Percentiles rank a stretch among this genome's conserved stretches.
Conservation (phyloP, 2,113 vertebrate species). For the Myodes glareolus region DNA sequence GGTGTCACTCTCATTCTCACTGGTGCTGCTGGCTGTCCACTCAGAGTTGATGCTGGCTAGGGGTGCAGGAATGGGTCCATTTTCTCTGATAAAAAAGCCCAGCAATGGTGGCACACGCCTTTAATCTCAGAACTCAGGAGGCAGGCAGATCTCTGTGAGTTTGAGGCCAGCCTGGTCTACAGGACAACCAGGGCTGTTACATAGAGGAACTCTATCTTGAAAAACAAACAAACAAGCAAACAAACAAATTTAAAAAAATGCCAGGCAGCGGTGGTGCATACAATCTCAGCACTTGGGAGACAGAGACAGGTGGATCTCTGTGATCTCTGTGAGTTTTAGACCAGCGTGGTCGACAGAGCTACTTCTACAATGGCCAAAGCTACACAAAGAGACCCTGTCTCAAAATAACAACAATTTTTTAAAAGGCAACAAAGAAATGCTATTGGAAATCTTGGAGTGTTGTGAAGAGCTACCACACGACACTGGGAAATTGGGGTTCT, state of each 20-base stretch:
- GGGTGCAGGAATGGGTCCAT: not conserved
- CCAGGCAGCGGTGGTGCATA: no score
- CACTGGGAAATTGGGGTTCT: not conserved
- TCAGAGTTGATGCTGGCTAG: not conserved
- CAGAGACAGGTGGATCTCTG: no score
- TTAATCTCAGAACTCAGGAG: not conserved
- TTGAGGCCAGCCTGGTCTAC: not conserved
- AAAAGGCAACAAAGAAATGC: not conserved
- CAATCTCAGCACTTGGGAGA: no score
- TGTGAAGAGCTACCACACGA: not conserved
- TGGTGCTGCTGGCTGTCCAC: not conserved
- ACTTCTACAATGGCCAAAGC: not conserved
- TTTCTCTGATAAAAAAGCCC: not conserved
- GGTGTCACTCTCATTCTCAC: rapidly evolving
- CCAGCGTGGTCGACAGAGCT: no score
- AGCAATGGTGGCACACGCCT: not conserved
- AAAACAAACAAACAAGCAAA: no score
- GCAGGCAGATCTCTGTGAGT: not conserved
- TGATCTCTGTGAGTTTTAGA: no score
- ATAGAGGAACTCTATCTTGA: no score
- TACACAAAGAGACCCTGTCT: not conserved
- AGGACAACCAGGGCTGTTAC: no score
- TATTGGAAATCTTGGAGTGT: not conserved
- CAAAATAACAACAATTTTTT: not conserved
- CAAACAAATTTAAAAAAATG: no score